phyloP scores from a whole-genome alignment of 2,888 invertebrate species.

The Sphecodes monilicornis region DNA sequence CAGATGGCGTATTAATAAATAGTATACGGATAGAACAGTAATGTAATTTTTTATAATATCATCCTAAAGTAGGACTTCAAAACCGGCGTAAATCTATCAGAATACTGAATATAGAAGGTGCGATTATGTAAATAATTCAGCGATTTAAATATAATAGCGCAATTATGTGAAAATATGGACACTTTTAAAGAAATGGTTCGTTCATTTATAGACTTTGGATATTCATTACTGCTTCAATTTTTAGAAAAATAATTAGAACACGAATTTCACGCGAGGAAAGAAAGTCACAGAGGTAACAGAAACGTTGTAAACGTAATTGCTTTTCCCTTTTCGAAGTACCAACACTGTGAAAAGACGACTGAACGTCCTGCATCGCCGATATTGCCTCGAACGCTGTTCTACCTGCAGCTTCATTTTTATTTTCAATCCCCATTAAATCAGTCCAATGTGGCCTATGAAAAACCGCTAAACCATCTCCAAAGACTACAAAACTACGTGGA shows the following conservation, averaged over 20 bases:
- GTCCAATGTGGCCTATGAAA: background rate
- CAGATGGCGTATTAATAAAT: no score
- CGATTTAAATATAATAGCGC: background rate
- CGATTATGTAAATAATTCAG: no score
- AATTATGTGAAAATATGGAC: background rate
- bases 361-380: background rate
- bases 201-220: background rate
- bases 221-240: background rate
- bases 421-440: constrained; percentile 2
- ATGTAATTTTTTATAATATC: no score
- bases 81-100: background rate
- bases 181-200: background rate
- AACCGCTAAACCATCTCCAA: background rate
- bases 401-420: constrained; percentile 5
- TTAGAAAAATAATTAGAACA: background rate
- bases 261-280: background rate
- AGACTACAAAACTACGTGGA: background rate
- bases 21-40: no score
- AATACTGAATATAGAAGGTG: no score
- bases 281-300: background rate
- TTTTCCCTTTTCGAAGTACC: constrained; percentile 1
- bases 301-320: background rate
- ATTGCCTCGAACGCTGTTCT: background rate
- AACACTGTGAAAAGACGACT: background rate
- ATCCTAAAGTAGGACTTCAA: background rate